Conservation (phyloP, 2,888 invertebrate species). For the Digitonthophagus gazella region DNA sequence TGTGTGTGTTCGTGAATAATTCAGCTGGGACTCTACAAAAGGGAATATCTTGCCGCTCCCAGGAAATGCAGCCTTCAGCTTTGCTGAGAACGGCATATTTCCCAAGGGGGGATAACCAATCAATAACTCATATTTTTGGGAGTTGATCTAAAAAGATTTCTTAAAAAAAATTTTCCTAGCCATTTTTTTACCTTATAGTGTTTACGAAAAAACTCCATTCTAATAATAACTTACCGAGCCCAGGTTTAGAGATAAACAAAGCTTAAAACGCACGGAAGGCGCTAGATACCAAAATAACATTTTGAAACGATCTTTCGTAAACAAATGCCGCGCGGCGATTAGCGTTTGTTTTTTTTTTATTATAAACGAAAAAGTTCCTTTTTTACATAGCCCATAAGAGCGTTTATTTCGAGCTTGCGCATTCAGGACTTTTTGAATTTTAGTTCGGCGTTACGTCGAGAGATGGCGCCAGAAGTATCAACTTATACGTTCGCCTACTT, state of each 20-base stretch:
- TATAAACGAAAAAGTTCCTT: slow-evolving; percentile 37
- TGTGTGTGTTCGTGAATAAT: slow-evolving; percentile 6
- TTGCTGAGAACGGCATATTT: slow-evolving; percentile 3
- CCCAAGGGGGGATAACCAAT: slow-evolving; percentile 8
- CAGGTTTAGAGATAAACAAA: background rate
- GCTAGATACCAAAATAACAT: background rate
- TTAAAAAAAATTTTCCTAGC: background rate
- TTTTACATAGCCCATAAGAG: slow-evolving; percentile 37
- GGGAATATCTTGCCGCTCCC: background rate
- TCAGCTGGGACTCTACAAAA: slow-evolving; percentile 7
- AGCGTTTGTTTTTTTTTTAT: slow-evolving; percentile 42
- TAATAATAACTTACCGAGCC: background rate
- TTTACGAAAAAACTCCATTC: slow-evolving; percentile 26
- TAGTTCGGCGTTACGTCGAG: background rate
- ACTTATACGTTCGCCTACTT: background rate
- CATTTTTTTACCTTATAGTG: background rate
- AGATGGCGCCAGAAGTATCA: slow-evolving; percentile 6
- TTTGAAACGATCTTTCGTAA: slow-evolving; percentile 6
- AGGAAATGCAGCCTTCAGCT: slow-evolving; percentile 7
- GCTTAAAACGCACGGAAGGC: background rate
- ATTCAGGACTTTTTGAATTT: background rate
- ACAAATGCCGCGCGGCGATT: slow-evolving; percentile 18
- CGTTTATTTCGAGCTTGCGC: slow-evolving; percentile 24
- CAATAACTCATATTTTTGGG: slow-evolving; percentile 8
- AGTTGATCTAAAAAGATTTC: background rate